Percentiles rank a stretch among this genome's conserved stretches.
Conservation (phyloP, 2,888 invertebrate species). For the Ephialtes manifestator region DNA sequence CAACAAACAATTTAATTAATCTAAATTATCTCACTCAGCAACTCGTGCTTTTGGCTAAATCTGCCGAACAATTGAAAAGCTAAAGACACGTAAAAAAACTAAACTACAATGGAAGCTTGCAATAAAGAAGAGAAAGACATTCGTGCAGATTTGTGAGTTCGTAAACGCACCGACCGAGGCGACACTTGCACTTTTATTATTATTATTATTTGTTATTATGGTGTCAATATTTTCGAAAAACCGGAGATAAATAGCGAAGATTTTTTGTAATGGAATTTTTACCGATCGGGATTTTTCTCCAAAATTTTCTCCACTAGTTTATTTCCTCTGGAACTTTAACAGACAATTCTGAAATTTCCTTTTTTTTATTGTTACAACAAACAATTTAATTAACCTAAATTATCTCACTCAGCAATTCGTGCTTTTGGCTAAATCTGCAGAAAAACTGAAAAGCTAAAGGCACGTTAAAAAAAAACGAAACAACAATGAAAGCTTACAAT, state of each 20-base stretch:
- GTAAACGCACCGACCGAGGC: neutral
- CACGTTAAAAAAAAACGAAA: conserved; percentile 1
- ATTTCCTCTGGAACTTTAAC: neutral
- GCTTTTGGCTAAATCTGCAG: neutral
- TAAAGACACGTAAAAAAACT: neutral
- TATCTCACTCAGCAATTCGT: neutral
- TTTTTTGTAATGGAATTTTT: conserved; percentile 27
- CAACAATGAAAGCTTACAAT: conserved; percentile 22
- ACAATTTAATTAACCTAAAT: conserved; percentile 30
- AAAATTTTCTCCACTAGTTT: conserved; percentile 4
- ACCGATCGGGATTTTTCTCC: conserved; percentile 61
- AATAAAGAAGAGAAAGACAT: neutral
- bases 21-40: neutral
- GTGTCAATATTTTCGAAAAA: conserved; percentile 6
- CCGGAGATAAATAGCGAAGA: neutral
- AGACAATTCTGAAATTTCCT: neutral
- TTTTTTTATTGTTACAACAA: neutral
- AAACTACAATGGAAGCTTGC: conserved; percentile 25
- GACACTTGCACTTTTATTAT: neutral
- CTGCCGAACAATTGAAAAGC: conserved; percentile 37
- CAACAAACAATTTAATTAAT: conserved; percentile 18
- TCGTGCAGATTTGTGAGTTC: conserved; percentile 6
- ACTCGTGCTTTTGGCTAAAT: neutral
- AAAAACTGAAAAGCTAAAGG: conserved; percentile 29
- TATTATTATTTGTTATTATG: neutral